A percentile compares a stretch with the other conserved stretches of the same genome.
phyloP scores from a whole-genome alignment of 2,797 vertebrate genomes.

The Prionace glauca region DNA sequence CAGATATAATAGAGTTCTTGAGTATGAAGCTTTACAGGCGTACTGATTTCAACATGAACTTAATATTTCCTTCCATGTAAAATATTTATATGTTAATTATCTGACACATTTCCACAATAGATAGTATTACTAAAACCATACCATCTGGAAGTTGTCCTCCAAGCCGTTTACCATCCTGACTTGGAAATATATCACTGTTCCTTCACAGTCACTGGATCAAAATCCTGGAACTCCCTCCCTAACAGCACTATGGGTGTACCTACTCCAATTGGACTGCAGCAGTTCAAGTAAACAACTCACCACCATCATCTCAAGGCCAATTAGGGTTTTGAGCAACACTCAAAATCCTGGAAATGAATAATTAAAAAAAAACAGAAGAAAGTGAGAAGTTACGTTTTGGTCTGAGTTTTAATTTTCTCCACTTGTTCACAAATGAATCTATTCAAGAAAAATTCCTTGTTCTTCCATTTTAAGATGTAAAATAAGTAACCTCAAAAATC shows the following conservation, averaged over 20 bases:
- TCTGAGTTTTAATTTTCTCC: background rate
- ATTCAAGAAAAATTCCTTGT: background rate
- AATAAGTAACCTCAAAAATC: background rate
- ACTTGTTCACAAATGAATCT: background rate
- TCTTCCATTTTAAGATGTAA: background rate
- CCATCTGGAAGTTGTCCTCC: no score
- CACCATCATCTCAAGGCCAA: no score
- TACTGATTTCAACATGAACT: background rate
- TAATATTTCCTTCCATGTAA: background rate
- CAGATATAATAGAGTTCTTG: background rate
- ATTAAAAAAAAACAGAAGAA: background rate
- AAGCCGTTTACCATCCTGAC: no score
- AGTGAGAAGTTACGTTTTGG: background rate
- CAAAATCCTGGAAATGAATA: background rate
- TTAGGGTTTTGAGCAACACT: no score
- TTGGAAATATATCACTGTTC: no score
- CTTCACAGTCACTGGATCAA: no score
- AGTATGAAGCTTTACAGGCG: background rate
- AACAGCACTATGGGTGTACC: no score
- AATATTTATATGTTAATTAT: background rate
- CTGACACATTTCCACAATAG: slow-evolving; percentile 1
- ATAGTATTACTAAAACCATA: background rate
- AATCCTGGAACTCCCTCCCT: no score
- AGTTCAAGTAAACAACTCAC: no score
- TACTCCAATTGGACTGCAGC: no score